Evolutionary conservation across 1,140 invertebrate genomes (phyloP).

Genomic region (Ectropis grisescens): DNA sequence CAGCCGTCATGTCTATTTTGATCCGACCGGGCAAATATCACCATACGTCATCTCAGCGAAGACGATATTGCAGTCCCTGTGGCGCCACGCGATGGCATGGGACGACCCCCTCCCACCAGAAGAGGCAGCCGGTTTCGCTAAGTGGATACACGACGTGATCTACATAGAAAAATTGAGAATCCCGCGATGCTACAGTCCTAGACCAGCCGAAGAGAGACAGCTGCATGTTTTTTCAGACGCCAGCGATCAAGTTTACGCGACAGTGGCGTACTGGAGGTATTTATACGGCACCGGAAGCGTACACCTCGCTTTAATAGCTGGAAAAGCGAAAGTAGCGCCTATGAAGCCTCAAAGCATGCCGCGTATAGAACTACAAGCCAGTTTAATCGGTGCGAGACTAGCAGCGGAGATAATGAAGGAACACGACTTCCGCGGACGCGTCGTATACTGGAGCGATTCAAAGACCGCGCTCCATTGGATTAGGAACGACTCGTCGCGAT

Average conservation of each 20-base stretch:
- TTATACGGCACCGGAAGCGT: not conserved
- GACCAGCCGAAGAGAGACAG: constrained; percentile 3
- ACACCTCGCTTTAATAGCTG: constrained; percentile 3
- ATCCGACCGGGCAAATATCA: constrained; percentile 17
- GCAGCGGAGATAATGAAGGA: constrained; percentile 2
- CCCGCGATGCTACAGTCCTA: constrained; percentile 2
- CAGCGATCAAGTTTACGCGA: constrained; percentile 25
- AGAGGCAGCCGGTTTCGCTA: not conserved
- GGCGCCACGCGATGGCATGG: constrained; percentile 17
- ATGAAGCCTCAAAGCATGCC: constrained; percentile 16
- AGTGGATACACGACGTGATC: not conserved
- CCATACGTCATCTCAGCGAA: constrained; percentile 8
- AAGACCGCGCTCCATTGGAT: constrained; percentile 34
- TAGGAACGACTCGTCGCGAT: constrained; percentile 10
- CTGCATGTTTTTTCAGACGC: constrained; percentile 43
- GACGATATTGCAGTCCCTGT: constrained; percentile 29
- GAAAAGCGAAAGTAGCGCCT: constrained; percentile 23
- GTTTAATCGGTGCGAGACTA: not conserved
- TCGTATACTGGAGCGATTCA: constrained; percentile 40
- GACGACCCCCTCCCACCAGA: constrained; percentile 6
- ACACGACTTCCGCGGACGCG: not conserved
- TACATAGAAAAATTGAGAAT: constrained; percentile 1
- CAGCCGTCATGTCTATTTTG: constrained; percentile 21
- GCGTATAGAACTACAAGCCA: constrained; percentile 16
- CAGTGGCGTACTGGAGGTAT: constrained; percentile 22